These are phyloP conservation scores for Dasypogon diadema DNA, from an alignment of 2,888 invertebrate genomes.

Conservation along the genomic window DNA sequence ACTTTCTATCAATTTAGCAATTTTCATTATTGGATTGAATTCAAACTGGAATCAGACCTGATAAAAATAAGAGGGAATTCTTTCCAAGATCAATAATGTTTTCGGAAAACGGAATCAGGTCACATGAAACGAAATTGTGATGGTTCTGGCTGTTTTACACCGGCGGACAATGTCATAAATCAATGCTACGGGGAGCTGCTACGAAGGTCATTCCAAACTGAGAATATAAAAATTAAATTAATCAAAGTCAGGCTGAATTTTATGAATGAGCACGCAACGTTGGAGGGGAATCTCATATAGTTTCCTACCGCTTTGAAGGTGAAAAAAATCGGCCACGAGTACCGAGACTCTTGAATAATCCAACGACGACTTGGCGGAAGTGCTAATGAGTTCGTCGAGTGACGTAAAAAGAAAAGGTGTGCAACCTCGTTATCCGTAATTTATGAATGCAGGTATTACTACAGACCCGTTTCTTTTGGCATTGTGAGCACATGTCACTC, in stretches of 20 bases:
- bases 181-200: not conserved
- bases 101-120: slow-evolving; percentile 21
- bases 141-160: slow-evolving; percentile 39
- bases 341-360: not conserved
- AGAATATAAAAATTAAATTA: slow-evolving; percentile 47
- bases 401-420: slow-evolving; percentile 15
- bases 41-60: not conserved
- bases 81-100: slow-evolving; percentile 35
- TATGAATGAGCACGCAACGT: slow-evolving; percentile 43
- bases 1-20: slow-evolving; percentile 8
- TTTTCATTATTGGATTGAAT: slow-evolving; percentile 34
- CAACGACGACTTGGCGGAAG: slow-evolving; percentile 22
- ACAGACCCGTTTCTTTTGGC: not conserved
- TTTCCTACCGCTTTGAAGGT: too few relatives aligned
- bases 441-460: slow-evolving; percentile 28
- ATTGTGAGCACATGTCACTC: not conserved
- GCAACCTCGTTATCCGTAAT: slow-evolving; percentile 31
- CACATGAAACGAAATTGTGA: slow-evolving; percentile 34
- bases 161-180: slow-evolving; percentile 38
- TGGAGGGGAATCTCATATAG: not conserved
- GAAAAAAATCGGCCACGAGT: not conserved
- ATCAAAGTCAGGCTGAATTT: slow-evolving; percentile 38
- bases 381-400: slow-evolving; percentile 34
- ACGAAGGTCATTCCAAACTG: not conserved
- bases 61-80: slow-evolving; percentile 16